Evolutionary conservation across 1,140 invertebrate species (phyloP), one percentile per base, ranked within the genome.

Genomic region (Calliphora vicina): DNA sequence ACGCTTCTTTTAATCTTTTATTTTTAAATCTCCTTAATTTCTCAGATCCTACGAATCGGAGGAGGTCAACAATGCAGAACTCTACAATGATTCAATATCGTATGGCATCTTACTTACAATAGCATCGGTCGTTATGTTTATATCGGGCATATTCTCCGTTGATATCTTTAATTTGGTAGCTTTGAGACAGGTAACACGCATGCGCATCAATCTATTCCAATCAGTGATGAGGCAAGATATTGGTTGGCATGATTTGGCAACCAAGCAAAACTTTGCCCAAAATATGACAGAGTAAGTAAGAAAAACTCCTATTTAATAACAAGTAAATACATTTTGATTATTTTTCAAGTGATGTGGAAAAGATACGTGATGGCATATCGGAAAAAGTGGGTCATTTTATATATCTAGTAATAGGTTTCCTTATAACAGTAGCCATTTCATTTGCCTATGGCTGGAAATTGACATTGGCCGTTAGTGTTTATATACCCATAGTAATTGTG

Each of bases 201-300:
- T 97, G 61, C 92, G 95, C 45, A 93, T 93, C 85, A 91, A 92
- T 85, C 95, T 96, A 84, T 92, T 97, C 5, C 92, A 93, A 76
- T 93, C 96, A 1, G 94, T 97, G 0, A 91, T 99, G 20, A 93
- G 95, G 50, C 97, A 98, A 89, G 97, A 98, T 86, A 96, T 98
- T 87, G 93, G 94, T 3, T 99, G 97, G 96, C 98, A 97, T 90
- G 97, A 98, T 89, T 94, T 94, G 2, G 87, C 87, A 93, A 94
- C 95, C 73, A 95, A 95, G 27, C 96, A 97, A 86, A 97, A 97
- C 91, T 96, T 99, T 87, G 96, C 96, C 25, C 95, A 95, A 80
- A 93, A 95, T 87, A 93, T 98, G 78, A 95, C 96, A 27, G 96
- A 98, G 97, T 98, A 83, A 85, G 86, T 87, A 35, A 23, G 20